Evolutionary conservation across 2,797 vertebrate species (phyloP).

Genomic region (Anguilla marmorata): DNA sequence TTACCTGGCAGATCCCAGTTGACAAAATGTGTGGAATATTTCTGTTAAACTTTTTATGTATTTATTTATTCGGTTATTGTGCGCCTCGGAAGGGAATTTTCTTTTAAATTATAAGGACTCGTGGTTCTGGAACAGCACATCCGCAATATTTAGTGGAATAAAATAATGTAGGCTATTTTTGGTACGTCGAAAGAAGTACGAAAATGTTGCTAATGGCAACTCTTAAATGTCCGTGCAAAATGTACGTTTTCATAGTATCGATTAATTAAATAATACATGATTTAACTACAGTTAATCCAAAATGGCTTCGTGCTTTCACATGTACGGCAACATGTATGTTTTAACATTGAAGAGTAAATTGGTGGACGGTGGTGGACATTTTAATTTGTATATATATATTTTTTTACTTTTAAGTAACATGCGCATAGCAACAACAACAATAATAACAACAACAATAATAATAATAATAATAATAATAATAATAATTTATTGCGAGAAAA

Average conservation of each 20-base stretch:
- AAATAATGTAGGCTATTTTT: conserved; percentile 1
- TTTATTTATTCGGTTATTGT: neutral
- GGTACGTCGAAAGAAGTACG: neutral
- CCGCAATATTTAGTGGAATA: neutral
- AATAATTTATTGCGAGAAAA: neutral
- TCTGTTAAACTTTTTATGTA: neutral
- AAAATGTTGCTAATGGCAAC: neutral
- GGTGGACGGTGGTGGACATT: neutral
- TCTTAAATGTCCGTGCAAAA: conserved; percentile 56
- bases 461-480: conserved; percentile 29
- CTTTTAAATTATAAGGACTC: neutral
- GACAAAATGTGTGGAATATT: neutral
- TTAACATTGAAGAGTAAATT: neutral
- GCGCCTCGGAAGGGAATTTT: neutral
- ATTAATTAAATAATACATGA: conserved; percentile 75
- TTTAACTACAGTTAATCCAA: conserved; percentile 62
- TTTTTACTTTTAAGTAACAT: neutral
- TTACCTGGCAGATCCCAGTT: neutral
- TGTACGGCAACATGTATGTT: neutral
- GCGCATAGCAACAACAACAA: neutral
- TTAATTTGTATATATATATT: neutral
- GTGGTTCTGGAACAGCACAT: neutral
- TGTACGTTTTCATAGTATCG: conserved; percentile 77
- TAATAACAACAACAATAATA: conserved; percentile 3
- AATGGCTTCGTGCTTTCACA: neutral